Evolutionary conservation across 1,140 invertebrate genomes (phyloP).

Genomic region (Drosophila sproati): DNA sequence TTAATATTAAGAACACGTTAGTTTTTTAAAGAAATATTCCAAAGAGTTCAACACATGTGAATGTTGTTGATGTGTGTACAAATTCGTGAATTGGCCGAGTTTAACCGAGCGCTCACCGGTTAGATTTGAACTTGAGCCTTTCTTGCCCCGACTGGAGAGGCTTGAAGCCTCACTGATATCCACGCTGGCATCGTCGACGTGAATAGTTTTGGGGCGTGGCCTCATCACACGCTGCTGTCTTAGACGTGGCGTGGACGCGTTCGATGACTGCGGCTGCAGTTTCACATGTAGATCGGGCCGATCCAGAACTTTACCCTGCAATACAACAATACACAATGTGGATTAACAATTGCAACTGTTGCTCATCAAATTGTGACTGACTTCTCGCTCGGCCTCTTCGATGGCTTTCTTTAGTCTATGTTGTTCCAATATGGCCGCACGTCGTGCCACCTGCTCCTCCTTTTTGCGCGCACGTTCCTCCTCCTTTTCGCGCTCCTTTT

Average conservation of each 20-base stretch:
- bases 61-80: constrained; percentile 2
- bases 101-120: constrained; percentile 87
- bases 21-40: background rate
- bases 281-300: constrained; percentile 88
- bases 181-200: constrained; percentile 91
- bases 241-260: constrained; percentile 86
- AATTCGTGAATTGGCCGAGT: background rate
- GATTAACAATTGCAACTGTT: background rate
- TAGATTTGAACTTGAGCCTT: constrained; percentile 92
- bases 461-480: constrained; percentile 94
- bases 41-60: background rate
- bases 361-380: constrained; percentile 68
- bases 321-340: fast-evolving
- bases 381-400: constrained; percentile 95
- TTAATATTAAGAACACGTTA: too few species aligned
- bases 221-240: constrained; percentile 87
- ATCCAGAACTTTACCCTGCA: constrained; percentile 90
- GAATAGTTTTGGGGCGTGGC: constrained; percentile 94
- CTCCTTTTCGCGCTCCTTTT: constrained; percentile 92
- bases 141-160: constrained; percentile 90
- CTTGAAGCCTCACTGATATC: constrained; percentile 91
- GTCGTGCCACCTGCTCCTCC: constrained; percentile 94
- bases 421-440: constrained; percentile 95
- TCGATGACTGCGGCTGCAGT: constrained; percentile 67
- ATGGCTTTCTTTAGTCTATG: constrained; percentile 97